Conservation (phyloP, 2,888 invertebrate species). For the Pyrochroa serraticornis region DNA sequence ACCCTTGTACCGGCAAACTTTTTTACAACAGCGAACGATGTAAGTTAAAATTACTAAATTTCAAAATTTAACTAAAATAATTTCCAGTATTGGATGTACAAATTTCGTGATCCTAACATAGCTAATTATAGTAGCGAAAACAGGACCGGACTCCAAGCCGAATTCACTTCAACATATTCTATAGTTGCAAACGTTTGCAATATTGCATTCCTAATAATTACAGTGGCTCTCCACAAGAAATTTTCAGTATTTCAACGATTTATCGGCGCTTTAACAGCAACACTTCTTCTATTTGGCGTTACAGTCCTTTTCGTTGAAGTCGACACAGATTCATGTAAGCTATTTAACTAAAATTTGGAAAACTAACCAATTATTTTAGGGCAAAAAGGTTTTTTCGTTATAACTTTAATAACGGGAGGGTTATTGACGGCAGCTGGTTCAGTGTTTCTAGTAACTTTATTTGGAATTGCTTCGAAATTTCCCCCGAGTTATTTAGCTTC, state of each 20-base stretch:
- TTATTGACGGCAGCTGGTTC: slow-evolving; percentile 29
- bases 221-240: slow-evolving; percentile 14
- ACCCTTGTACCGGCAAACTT: slow-evolving; percentile 25
- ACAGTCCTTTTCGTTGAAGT: slow-evolving; percentile 26
- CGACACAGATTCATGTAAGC: slow-evolving; percentile 34
- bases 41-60: slow-evolving; percentile 12
- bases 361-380: slow-evolving; percentile 34
- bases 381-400: slow-evolving; percentile 36
- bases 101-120: slow-evolving; percentile 18
- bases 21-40: slow-evolving; percentile 31
- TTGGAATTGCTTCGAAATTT: slow-evolving; percentile 42
- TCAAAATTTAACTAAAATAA: neutral
- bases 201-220: slow-evolving; percentile 16
- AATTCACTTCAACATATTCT: slow-evolving; percentile 17
- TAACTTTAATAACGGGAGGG: slow-evolving; percentile 34
- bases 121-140: slow-evolving; percentile 5
- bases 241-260: slow-evolving; percentile 18
- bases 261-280: slow-evolving; percentile 12
- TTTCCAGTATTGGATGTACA: slow-evolving; percentile 32
- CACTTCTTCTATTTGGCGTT: slow-evolving; percentile 17
- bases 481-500: slow-evolving; percentile 39
- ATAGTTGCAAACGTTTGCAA: slow-evolving; percentile 23
- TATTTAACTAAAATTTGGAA: neutral
- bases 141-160: slow-evolving; percentile 20
- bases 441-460: slow-evolving; percentile 39